Conservation (phyloP, 2,113 vertebrate genomes). For the Theristicus caerulescens region DNA sequence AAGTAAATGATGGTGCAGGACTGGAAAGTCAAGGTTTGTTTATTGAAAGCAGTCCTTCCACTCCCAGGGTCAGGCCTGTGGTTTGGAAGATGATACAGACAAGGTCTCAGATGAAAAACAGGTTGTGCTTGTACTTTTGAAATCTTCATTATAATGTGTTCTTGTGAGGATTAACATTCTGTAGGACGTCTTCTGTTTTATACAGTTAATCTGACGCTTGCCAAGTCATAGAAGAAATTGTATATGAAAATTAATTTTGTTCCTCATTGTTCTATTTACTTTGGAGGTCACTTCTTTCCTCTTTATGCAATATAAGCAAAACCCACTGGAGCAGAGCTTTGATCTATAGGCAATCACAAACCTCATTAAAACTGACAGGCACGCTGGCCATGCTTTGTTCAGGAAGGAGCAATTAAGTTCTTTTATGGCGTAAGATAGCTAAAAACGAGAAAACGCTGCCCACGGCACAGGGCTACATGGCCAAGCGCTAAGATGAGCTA, state of each 20-base stretch:
- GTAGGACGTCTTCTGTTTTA: constrained; percentile 1
- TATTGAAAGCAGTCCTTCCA: constrained; percentile 50
- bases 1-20: constrained; percentile 44
- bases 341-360: constrained; percentile 18
- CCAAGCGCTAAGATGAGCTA: neutral
- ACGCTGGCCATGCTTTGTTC: neutral
- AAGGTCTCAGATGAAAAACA: constrained; percentile 58
- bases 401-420: neutral
- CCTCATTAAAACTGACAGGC: constrained; percentile 34
- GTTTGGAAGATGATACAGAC: constrained; percentile 57
- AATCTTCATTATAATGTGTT: constrained; percentile 12
- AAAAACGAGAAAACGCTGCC: neutral
- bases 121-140: constrained; percentile 49
- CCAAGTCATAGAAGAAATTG: constrained; percentile 19
- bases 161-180: constrained; percentile 18
- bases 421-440: neutral
- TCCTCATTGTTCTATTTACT: constrained; percentile 2
- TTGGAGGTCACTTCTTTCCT: constrained; percentile 26
- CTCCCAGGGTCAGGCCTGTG: constrained; percentile 54
- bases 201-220: neutral
- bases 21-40: constrained; percentile 62
- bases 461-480: neutral
- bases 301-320: constrained; percentile 19
- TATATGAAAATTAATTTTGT: constrained; percentile 31
- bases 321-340: neutral